A percentile compares a stretch with the other conserved stretches of the same genome.
phyloP scores from a whole-genome alignment of 2,797 vertebrate genomes.

The Thamnophis elegans region DNA sequence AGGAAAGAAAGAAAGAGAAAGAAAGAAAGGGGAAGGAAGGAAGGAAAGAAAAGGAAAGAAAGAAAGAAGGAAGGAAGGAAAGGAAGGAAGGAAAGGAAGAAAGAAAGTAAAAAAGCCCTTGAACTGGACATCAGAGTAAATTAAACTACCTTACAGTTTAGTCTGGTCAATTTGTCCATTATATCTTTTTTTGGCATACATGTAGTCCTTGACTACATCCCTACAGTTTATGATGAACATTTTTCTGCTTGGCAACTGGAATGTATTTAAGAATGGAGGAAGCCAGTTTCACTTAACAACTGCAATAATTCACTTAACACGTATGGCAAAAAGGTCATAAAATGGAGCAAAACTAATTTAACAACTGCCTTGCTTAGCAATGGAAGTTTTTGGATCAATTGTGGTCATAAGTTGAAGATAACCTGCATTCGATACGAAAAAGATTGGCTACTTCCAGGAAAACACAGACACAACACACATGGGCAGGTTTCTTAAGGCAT shows the following conservation, averaged over 20 bases:
- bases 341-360: background rate
- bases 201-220: background rate
- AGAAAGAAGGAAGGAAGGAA: no score
- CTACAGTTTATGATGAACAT: background rate
- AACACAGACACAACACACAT: background rate
- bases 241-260: background rate
- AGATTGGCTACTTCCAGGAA: background rate
- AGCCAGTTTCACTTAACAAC: background rate
- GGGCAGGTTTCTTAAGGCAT: background rate
- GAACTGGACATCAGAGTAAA: background rate
- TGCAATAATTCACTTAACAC: background rate
- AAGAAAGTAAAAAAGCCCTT: background rate
- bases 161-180: background rate
- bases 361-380: background rate
- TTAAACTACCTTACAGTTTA: background rate
- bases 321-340: background rate
- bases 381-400: background rate
- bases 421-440: background rate
- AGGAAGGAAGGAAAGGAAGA: no score
- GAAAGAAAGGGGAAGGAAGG: no score
- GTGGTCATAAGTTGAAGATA: background rate
- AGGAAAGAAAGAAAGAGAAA: no score
- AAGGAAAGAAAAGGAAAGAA: no score
- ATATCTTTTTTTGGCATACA: background rate
- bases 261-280: background rate